Evolutionary conservation across 2,888 invertebrate genomes (phyloP).

Genomic region (Tanytarsus gracilentus): DNA sequence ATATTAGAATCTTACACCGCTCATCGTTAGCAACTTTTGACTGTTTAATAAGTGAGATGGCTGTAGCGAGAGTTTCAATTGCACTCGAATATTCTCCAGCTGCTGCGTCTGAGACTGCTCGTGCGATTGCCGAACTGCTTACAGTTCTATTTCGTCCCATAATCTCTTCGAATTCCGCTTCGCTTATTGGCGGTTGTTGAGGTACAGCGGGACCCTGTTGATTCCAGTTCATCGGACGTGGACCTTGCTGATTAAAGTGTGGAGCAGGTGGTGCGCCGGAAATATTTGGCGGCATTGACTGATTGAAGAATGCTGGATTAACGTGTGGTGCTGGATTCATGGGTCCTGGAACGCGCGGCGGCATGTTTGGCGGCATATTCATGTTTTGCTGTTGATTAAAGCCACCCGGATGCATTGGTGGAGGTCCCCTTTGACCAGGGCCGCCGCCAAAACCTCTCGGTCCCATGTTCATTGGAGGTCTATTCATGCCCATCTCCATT

Average conservation of each 20-base stretch:
- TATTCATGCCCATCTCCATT: not conserved
- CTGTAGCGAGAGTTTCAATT: slow-evolving; percentile 96
- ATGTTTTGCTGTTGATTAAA: slow-evolving; percentile 49
- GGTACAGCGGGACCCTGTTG: slow-evolving; percentile 42
- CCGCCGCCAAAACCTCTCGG: slow-evolving; percentile 53
- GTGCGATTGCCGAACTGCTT: slow-evolving; percentile 90
- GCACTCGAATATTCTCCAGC: slow-evolving; percentile 97
- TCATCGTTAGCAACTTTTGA: slow-evolving; percentile 81
- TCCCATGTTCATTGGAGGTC: slow-evolving; percentile 30
- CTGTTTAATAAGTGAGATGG: slow-evolving; percentile 96
- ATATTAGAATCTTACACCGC: slow-evolving; percentile 94
- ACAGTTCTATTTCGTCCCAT: slow-evolving; percentile 96
- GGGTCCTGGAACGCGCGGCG: slow-evolving; percentile 48
- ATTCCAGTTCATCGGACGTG: slow-evolving; percentile 50
- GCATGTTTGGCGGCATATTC: slow-evolving; percentile 45
- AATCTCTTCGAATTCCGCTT: slow-evolving; percentile 96
- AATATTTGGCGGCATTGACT: slow-evolving; percentile 43
- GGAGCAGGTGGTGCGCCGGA: slow-evolving; percentile 51
- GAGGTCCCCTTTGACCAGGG: slow-evolving; percentile 42
- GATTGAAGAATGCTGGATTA: slow-evolving; percentile 93
- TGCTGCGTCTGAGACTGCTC: slow-evolving; percentile 95
- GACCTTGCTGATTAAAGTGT: slow-evolving; percentile 57
- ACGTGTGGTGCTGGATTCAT: slow-evolving; percentile 91
- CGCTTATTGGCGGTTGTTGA: slow-evolving; percentile 58
- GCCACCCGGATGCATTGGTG: slow-evolving; percentile 59